A percentile compares a stretch with the other conserved stretches of the same genome.
Conservation (phyloP, 1,140 invertebrate species). For the Drosophila gunungcola region DNA sequence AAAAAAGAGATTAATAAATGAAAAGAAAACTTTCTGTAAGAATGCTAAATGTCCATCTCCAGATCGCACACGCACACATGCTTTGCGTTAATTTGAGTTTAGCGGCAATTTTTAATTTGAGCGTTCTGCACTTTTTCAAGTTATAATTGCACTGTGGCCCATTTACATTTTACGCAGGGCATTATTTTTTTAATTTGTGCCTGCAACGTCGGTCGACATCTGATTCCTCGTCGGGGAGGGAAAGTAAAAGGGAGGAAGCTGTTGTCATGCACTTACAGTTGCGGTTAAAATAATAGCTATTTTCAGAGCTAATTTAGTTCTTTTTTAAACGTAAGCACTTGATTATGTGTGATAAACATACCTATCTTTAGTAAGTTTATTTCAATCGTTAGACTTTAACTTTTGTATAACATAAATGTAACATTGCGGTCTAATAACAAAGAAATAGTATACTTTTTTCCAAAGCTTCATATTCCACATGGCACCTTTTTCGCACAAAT, state of each 20-base stretch:
- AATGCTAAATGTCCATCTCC: conserved; percentile 34
- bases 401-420: too few relatives aligned
- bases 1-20: too few relatives aligned
- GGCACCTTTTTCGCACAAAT: background rate
- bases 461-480: background rate
- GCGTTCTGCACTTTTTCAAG: conserved; percentile 70
- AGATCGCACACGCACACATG: conserved; percentile 15
- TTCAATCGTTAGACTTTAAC: too few relatives aligned
- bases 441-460: background rate
- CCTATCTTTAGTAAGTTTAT: too few relatives aligned
- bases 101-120: conserved; percentile 75
- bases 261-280: conserved; percentile 9
- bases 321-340: too few relatives aligned
- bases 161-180: conserved; percentile 71
- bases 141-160: conserved; percentile 76
- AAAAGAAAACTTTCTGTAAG: conserved; percentile 8
- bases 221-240: conserved; percentile 15
- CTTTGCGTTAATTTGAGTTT: conserved; percentile 65
- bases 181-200: conserved; percentile 59
- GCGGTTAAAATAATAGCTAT: background rate
- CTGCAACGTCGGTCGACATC: conserved; percentile 31
- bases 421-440: too few relatives aligned
- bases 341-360: too few relatives aligned
- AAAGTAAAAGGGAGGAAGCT: background rate
- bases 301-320: too few relatives aligned